Conservation (phyloP, 2,888 invertebrate genomes). For the Encarsia formosa region DNA sequence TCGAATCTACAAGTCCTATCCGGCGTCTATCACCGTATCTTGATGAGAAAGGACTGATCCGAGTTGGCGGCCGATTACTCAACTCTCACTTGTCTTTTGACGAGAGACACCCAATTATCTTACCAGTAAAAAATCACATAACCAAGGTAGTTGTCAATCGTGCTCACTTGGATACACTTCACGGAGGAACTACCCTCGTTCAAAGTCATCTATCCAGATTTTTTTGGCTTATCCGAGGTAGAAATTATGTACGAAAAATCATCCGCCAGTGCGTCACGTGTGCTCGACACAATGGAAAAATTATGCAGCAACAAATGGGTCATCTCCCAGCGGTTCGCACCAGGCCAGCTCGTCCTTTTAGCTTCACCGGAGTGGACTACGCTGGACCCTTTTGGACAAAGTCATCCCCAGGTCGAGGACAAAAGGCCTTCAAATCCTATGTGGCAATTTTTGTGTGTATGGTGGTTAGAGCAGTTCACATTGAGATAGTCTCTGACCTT, state of each 20-base stretch:
- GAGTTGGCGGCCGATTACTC: not conserved
- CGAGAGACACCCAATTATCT: not conserved
- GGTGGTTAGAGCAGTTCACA: not conserved
- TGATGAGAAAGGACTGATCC: not conserved
- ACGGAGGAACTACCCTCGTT: slow-evolving; percentile 1
- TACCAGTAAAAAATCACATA: not conserved
- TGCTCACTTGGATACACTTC: not conserved
- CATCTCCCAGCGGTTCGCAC: not conserved
- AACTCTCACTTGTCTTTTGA: not conserved
- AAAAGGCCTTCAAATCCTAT: not conserved
- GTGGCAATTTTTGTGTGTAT: not conserved
- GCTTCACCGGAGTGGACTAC: not conserved
- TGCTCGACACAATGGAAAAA: not conserved
- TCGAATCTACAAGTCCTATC: not conserved
- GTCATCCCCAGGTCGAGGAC: not conserved
- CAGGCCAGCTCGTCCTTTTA: not conserved
- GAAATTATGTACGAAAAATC: not conserved
- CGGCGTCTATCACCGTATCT: not conserved
- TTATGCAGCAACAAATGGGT: slow-evolving; percentile 2
- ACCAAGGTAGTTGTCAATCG: not conserved
- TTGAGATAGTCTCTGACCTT: not conserved
- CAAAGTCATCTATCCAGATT: not conserved
- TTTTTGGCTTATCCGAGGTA: not conserved
- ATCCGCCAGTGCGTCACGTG: not conserved
- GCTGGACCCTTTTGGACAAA: not conserved